Base-by-base conservation (phyloP, 1,140 invertebrate species). In the Steinernema khuongi region DNA sequence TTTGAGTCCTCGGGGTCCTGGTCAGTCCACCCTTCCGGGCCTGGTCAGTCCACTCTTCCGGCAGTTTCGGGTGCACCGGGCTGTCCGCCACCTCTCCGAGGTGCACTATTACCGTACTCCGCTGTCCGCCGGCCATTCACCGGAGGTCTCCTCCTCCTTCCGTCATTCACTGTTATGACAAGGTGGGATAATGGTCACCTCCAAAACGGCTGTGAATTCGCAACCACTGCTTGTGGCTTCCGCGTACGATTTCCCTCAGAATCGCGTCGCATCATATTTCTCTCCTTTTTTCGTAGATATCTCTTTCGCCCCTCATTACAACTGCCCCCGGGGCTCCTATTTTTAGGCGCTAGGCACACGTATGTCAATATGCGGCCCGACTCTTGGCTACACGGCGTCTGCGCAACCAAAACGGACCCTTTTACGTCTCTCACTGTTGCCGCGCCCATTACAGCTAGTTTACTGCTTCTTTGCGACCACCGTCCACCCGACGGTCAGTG, bases 301-400 rank as follows among this genome's bases (percentile, higher is more conserved):
- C n/a, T n/a, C n/a, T 60, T 60, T 60, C 11, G 11, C 22, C 14
- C 22, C 14, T 22, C 2, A 60, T 60, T 60, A 60, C 50, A 60
- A 60, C 50, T 60, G 50, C 50, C 14, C n/a, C n/a, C n/a, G n/a
- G n/a, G n/a, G n/a, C n/a, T n/a, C 50, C 50, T 60, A 60, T 60
- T 60, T 60, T 60, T 60, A 60, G 50, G 11, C 50, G 4, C 2
- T 60, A 4, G n/a, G 14, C 14, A 22, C 7, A 22, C 50, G 19
- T 26, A 60, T 60, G 50, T 60, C 50, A 60, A 60, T 22, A 22
- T 14, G 4, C 50, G 4, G 7, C 14, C 19, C 50, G 50, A 7
- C 11, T 11, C 11, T 7, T 60, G 19, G 50, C 50, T 60, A 60
- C 26, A 60, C 50, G 26, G 26, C 50, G 26, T 60, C 26, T 60